Percentiles rank a stretch among this genome's conserved stretches.
Conservation (phyloP, 2,797 vertebrate species). For the Aselliscus stoliczkanus region DNA sequence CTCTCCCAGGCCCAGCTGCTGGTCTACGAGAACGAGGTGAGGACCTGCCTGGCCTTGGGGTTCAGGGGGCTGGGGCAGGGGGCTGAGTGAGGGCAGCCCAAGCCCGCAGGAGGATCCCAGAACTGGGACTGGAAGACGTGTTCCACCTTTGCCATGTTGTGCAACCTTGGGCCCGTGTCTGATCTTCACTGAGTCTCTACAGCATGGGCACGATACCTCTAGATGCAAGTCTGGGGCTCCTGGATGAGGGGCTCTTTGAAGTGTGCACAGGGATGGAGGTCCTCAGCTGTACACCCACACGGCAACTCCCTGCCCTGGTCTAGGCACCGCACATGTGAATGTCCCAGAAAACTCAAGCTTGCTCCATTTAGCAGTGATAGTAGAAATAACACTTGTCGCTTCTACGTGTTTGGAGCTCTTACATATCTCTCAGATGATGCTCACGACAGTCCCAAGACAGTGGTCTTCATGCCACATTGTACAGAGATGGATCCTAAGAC, state of each 20-base stretch:
- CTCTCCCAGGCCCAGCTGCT: conserved; percentile 88
- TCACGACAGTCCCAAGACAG: neutral
- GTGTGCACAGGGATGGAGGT: neutral
- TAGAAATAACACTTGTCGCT: neutral
- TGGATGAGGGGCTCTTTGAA: neutral
- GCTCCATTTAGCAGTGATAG: neutral
- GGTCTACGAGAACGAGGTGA: conserved; percentile 93
- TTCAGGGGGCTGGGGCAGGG: neutral
- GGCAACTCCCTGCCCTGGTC: neutral
- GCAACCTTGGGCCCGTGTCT: neutral
- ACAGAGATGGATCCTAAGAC: neutral
- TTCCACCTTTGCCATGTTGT: neutral
- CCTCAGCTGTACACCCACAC: neutral
- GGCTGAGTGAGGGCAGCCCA: neutral
- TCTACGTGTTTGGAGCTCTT: neutral
- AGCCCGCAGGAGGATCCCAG: neutral
- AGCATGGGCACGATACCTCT: neutral
- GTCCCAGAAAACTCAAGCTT: neutral
- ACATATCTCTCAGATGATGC: neutral
- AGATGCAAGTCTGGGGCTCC: neutral
- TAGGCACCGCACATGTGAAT: neutral
- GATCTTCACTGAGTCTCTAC: neutral
- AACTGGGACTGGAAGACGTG: neutral
- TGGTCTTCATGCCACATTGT: neutral
- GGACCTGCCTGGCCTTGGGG: neutral